Evolutionary conservation across 2,888 invertebrate species (phyloP).

Genomic region (Brachynemurus nebulosus): DNA sequence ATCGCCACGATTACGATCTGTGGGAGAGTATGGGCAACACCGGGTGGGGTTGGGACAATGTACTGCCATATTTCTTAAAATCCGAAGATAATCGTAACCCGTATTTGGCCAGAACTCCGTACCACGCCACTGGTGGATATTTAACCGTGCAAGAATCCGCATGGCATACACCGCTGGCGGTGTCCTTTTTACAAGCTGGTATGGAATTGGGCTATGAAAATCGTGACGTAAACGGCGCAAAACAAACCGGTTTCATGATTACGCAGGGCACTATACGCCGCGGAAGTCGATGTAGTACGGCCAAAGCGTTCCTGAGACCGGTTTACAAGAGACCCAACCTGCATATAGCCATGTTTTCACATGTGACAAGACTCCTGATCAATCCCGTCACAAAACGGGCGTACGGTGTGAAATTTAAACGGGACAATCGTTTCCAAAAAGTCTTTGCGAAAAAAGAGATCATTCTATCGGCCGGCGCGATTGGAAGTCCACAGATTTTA

Average conservation of each 20-base stretch:
- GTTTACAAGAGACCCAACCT: conserved; percentile 62
- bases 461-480: conserved; percentile 73
- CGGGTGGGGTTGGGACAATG: conserved; percentile 75
- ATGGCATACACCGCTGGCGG: conserved; percentile 66
- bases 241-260: conserved; percentile 76
- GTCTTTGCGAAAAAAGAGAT: conserved; percentile 68
- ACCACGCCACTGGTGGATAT: conserved; percentile 66
- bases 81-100: conserved; percentile 82
- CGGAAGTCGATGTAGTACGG: conserved; percentile 74
- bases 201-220: conserved; percentile 68
- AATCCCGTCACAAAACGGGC: conserved; percentile 53
- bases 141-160: conserved; percentile 74
- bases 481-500: conserved; percentile 77
- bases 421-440: conserved; percentile 46
- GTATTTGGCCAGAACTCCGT: conserved; percentile 57
- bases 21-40: conserved; percentile 74
- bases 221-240: conserved; percentile 67
- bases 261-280: conserved; percentile 73
- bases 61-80: conserved; percentile 72
- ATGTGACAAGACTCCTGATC: conserved; percentile 57
- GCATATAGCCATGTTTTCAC: conserved; percentile 64
- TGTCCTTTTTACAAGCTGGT: conserved; percentile 73
- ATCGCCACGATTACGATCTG: conserved; percentile 70
- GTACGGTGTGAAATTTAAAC: conserved; percentile 59
- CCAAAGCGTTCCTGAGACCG: conserved; percentile 76